These are phyloP conservation scores for Falcaria lacertinaria DNA, from an alignment of 2,888 invertebrate genomes.

Conservation along the genomic window DNA sequence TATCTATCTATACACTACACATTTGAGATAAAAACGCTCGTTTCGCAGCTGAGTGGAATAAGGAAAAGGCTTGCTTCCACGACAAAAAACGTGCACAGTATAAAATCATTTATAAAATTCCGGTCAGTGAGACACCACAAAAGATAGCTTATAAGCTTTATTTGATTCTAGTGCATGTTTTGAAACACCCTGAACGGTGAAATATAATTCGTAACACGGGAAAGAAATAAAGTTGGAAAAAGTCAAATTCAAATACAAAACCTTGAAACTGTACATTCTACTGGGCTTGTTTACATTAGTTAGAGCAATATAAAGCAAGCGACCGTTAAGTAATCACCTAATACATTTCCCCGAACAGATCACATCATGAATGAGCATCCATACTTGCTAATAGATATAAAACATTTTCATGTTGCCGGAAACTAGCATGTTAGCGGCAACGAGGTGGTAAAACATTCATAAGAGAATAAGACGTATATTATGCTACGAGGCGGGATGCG, in stretches of 20 bases:
- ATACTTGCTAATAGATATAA: neutral
- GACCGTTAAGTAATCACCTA: neutral
- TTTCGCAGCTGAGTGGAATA: neutral
- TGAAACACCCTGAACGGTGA: too few species aligned
- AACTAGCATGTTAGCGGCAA: neutral
- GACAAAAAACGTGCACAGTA: too few species aligned
- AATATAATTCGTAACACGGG: too few species aligned
- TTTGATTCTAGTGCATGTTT: too few species aligned
- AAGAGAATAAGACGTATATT: neutral
- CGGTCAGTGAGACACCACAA: too few species aligned
- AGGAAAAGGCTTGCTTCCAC: neutral
- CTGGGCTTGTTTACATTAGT: neutral
- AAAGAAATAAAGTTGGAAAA: neutral
- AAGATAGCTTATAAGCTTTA: too few species aligned
- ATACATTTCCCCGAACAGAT: neutral
- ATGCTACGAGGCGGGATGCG: neutral
- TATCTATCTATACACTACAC: neutral
- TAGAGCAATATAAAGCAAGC: neutral
- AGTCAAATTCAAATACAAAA: neutral
- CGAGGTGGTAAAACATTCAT: slow-evolving; percentile 1
- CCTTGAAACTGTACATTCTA: neutral
- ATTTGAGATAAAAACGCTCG: neutral
- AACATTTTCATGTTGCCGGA: neutral
- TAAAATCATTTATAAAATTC: too few species aligned
- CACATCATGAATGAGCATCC: neutral